phyloP scores from a whole-genome alignment of 2,797 vertebrate species.

The Mus caroli region DNA sequence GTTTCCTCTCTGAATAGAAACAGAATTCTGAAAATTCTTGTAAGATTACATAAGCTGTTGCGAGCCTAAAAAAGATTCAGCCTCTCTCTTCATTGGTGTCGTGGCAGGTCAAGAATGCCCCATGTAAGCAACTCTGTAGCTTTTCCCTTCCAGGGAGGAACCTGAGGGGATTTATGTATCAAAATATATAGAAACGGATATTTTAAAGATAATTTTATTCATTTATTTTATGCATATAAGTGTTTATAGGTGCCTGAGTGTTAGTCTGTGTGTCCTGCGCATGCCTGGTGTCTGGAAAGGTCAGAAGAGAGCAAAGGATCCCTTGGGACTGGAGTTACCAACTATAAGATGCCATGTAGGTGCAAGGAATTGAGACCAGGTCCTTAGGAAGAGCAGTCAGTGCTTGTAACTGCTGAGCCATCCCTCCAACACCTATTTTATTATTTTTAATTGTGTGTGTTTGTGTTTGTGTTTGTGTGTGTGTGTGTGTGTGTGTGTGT shows the following conservation, averaged over 20 bases:
- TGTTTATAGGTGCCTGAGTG: background rate
- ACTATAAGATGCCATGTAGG: background rate
- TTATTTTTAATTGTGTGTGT: background rate
- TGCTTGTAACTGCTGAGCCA: background rate
- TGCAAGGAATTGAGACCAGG: background rate
- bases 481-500: background rate
- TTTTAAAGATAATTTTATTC: background rate
- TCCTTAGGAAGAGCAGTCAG: background rate
- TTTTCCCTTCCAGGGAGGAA: background rate
- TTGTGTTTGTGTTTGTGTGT: too few species aligned
- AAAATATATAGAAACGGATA: slow-evolving; percentile 15
- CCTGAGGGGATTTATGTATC: background rate
- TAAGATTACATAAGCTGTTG: background rate
- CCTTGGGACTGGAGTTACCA: background rate
- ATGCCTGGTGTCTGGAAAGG: background rate
- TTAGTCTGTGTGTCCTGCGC: background rate
- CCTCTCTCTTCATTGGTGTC: background rate
- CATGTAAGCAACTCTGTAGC: background rate
- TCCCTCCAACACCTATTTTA: background rate
- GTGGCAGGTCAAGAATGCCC: background rate
- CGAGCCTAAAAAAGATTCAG: background rate
- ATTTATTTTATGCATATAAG: background rate
- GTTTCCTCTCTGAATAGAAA: slow-evolving; percentile 34
- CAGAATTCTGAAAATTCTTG: slow-evolving; percentile 45
- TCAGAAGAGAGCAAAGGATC: background rate